Evolutionary conservation across 2,797 vertebrate genomes (phyloP), one percentile per base, ranked within the genome.

Genomic region (Schizothorax lantsangensis): DNA sequence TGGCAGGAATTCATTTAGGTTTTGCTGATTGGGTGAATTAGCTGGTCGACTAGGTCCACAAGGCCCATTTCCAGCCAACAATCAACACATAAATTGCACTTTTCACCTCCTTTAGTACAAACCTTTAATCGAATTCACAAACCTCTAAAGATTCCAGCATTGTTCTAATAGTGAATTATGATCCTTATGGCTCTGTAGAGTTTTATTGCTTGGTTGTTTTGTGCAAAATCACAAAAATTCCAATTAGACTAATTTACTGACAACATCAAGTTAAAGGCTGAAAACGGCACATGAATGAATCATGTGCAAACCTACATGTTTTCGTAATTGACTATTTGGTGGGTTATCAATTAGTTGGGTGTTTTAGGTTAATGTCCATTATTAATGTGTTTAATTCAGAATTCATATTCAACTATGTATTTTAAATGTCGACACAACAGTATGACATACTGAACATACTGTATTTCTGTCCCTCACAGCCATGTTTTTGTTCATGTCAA

Each of bases 1-100:
- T 36, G 79, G 45, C 30, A 49, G 62, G 21, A 69, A 69, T 69
- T 52, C 11, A 68, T 52, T 43, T 62, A 19, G 62, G 45, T 81
- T 81, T 81, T 81, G 79, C 79, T 81, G 79, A 69, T 81, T 81
- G 26, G 30, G 12, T 69, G 64, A 69, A 68, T 81, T 69, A 49
- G 21, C 62, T 81, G 79, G 19, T 23, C n/a, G 64, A 36, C 30
- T 68, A 68, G 30, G n/a, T 14, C 43, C 8, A 19, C 62, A 69
- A 81, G 64, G 21, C 23, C 80, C 80, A 36, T 81, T 81, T 66
- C 12, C 64, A 69, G 21, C 64, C 26, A 52, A 36, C n/a, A 52
- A 81, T 49, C 30, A 81, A 81, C 21, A 81, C 19, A 69, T 68
- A 69, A 81, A 23, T 23, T 52, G 64, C 21, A 49, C 80, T 81